A percentile compares a stretch with the other conserved stretches of the same genome.
phyloP scores from a whole-genome alignment of 2,797 vertebrate species.

The Clarias fuscus region DNA sequence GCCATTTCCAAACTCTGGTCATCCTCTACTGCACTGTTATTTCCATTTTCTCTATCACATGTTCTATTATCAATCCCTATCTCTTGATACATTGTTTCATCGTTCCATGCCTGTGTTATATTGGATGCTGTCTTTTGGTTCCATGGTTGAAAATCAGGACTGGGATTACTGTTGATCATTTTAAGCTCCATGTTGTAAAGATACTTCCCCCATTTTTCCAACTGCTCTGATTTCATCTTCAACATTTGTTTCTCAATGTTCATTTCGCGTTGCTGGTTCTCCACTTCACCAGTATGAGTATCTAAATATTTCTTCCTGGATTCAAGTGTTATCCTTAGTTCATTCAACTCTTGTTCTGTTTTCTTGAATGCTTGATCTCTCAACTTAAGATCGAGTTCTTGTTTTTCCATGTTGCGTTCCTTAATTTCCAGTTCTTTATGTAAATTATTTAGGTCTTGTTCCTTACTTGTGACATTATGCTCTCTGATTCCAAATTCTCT shows the following conservation, averaged over 20 bases:
- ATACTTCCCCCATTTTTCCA: conserved; percentile 69
- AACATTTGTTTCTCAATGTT: conserved; percentile 63
- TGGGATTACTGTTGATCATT: conserved; percentile 58
- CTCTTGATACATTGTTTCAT: conserved; percentile 47
- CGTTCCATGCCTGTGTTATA: conserved; percentile 41
- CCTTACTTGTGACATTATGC: not conserved
- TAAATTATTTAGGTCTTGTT: conserved; percentile 14
- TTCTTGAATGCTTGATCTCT: conserved; percentile 18
- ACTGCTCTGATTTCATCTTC: conserved; percentile 61
- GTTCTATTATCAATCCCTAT: conserved; percentile 32
- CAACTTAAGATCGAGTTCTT: conserved; percentile 16
- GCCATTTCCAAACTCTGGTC: conserved; percentile 14
- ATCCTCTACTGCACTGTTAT: not conserved
- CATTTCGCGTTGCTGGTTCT: conserved; percentile 48
- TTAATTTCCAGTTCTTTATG: conserved; percentile 14
- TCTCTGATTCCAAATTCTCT: conserved; percentile 26
- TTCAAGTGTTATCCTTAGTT: conserved; percentile 22
- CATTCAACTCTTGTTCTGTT: conserved; percentile 26
- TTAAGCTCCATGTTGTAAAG: conserved; percentile 67
- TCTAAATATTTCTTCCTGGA: conserved; percentile 36
- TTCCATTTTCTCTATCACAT: conserved; percentile 14
- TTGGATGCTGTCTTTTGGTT: conserved; percentile 27
- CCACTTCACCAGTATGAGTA: conserved; percentile 35
- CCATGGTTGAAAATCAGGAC: conserved; percentile 53
- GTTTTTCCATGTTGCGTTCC: conserved; percentile 30